Base-by-base conservation (phyloP, 2,888 invertebrate genomes). In the Harmothoe impar region DNA sequence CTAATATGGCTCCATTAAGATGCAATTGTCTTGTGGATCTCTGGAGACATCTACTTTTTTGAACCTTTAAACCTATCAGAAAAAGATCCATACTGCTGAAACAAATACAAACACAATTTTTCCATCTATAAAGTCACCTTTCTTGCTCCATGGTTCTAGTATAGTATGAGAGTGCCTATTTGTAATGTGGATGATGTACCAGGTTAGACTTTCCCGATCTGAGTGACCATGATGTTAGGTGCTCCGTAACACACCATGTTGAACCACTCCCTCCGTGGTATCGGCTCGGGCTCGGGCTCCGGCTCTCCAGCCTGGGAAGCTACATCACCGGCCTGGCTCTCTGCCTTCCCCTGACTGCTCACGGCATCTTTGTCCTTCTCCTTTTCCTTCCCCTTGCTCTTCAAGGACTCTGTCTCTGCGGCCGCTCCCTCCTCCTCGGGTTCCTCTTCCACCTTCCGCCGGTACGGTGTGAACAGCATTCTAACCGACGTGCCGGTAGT, bases 221-320 rank as follows among this genome's bases (percentile, higher is more conserved):
- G 95, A 10, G 95, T 94, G 23, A 95, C 94, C 25, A 95, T 92
- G 17, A 95, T 86, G 91, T 95, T 95, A 12, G 96, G 96, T 85
- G 95, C 93, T n/a, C 96, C 96, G 92, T 95, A 95, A 89, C 95
- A 95, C 25, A 95, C 95, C 93, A 95, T 94, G 91, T 95, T 95
- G 91, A 93, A 95, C 93, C 94, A 94, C 29, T 89, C 89, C 54
- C 68, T 62, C 23, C 51, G 15, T 10, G 25, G 52, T n/a, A 91
- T 86, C 31, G 72, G 89, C 52, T 89, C 72, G 12, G 77, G 85
- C 88, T 90, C 86, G 15, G 90, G 52, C 25, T 68, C 81, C 17
- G 90, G 62, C 33, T 62, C 88, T 25, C 23, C 92, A 10, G 93
- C 52, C 25, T 92, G 92, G 15, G 92, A 92, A 23, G 88, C 54